Conservation (phyloP, 2,888 invertebrate genomes). For the Oligia strigilis region DNA sequence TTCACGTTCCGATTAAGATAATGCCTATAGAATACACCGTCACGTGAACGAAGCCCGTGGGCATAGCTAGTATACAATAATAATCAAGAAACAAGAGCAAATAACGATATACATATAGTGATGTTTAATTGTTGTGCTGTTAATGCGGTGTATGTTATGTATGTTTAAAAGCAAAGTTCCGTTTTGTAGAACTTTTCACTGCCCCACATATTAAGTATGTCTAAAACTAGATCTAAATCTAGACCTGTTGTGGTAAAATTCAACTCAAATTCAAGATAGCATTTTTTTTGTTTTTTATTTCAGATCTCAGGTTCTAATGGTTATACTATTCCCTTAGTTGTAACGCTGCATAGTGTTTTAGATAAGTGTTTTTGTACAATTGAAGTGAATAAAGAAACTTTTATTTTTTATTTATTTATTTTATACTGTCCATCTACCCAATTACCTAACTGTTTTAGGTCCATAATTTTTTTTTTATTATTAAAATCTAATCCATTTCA, state of each 20-base stretch:
- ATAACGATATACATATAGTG: neutral
- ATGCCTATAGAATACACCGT: neutral
- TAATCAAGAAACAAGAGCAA: neutral
- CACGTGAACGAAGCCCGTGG: neutral
- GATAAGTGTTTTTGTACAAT: too few relatives aligned
- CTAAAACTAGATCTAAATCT: neutral
- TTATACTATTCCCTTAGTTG: too few relatives aligned
- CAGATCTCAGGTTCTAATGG: neutral
- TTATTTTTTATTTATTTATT: too few relatives aligned
- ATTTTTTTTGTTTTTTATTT: conserved; percentile 4
- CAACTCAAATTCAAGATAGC: too few relatives aligned
- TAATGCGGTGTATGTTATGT: neutral
- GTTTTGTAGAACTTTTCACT: neutral
- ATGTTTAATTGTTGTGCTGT: neutral
- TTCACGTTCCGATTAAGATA: neutral
- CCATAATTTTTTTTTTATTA: too few relatives aligned
- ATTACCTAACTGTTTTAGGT: too few relatives aligned
- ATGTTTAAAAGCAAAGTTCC: neutral
- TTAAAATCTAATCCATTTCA: neutral
- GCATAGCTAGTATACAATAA: neutral
- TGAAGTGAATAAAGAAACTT: too few relatives aligned
- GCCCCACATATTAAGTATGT: neutral
- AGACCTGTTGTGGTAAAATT: neutral
- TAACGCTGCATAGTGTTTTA: too few relatives aligned
- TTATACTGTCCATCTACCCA: too few relatives aligned